Evolutionary conservation across 1,140 invertebrate species (phyloP), one percentile per base, ranked within the genome.

Genomic region (Pseudomyrmex sp.): DNA sequence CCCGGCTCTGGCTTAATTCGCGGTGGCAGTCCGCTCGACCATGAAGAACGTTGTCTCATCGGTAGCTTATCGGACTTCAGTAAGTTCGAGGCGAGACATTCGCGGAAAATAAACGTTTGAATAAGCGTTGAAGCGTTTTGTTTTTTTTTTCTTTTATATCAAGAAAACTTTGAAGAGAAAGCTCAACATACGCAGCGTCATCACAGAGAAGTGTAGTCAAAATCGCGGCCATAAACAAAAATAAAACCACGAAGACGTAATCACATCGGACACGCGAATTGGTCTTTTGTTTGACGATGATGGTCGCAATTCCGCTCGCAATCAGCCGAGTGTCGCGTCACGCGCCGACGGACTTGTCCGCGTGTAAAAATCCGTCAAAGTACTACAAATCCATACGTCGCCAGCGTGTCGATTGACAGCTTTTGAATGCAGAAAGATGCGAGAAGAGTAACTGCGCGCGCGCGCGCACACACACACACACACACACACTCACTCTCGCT

Each of bases 41-140:
- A 73, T 87, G 76, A 85, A 85, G 66, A 77, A 87, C 73, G 85
- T 86, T 83, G 85, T 84, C 74, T 82, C 83, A 85, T 85, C 77
- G 76, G 72, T 59, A 76, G 76, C 26, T 80, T 87, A 82, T 85
- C 59, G 61, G 56, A 84, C 61, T 79, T 83, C 2, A 46, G 20
- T 18, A 61, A 76, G 50, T 68, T 73, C 58, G 48, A 13, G 62
- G 54, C 12, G 44, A 35, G 35, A 54, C 13, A 4, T 62, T 59
- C 50, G 26, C 35, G 65, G 76, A 80, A 72, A 72, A 84, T 35
- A 35, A 84, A 3, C 44, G 20, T 5, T 20, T 56, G 18, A 26
- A 2, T n/a, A 35, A 54, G 48, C 35, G 35, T 35, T 35, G 35
- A 35, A 8, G 50, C 23, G 15, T 54, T 48, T 65, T 48, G 44